Base-by-base conservation (phyloP, 2,888 invertebrate species). In the Apoda limacodes region DNA sequence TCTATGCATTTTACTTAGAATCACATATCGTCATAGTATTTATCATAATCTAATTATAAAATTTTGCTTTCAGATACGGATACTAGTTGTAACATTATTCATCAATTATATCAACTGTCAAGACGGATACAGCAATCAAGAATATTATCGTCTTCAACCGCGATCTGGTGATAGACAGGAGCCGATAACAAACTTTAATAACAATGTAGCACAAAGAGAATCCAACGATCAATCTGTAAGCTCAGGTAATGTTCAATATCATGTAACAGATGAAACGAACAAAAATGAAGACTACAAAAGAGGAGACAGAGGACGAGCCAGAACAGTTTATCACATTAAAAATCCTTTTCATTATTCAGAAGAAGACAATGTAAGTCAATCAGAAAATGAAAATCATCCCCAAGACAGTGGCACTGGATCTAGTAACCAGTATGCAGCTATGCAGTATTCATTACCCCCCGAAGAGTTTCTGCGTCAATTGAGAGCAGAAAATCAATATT, bases 391-490 rank as follows among this genome's bases (percentile, higher is more conserved):
- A 21, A 38, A 43, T 32, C 53, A 60, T 39, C 32, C 51, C 20
- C 64, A 61, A 28, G 82, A 82, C 53, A 70, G 53, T 40, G 67
- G 63, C 28, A 54, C 61, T 13, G 72, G 71, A 48, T 70, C 78
- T 56, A 82, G 80, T 62, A 78, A 76, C 57, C 78, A 80, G 58
- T 75, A 80, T 62, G 60, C 71, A 37, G 62, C 74, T 22, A 51
- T 76, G 52, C 76, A 78, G 55, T 82, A 78, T 49, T 76, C 76
- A 15, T 54, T 81, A 37, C 82, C 82, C 36, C 80, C 82, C 6
- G 80, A 81, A 34, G 74, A 76, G 22, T 82, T 78, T 36, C 52
- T 82, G 20, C 75, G 76, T 31, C 69, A 78, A 39, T 59, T 80
- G 52, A 66, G 68, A 39, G 64, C 65, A 36, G 72, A 74, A 39